A percentile compares a stretch with the other conserved stretches of the same genome.
Evolutionary conservation across 2,888 invertebrate species (phyloP).

Genomic region (Pristionchus exspectatus): DNA sequence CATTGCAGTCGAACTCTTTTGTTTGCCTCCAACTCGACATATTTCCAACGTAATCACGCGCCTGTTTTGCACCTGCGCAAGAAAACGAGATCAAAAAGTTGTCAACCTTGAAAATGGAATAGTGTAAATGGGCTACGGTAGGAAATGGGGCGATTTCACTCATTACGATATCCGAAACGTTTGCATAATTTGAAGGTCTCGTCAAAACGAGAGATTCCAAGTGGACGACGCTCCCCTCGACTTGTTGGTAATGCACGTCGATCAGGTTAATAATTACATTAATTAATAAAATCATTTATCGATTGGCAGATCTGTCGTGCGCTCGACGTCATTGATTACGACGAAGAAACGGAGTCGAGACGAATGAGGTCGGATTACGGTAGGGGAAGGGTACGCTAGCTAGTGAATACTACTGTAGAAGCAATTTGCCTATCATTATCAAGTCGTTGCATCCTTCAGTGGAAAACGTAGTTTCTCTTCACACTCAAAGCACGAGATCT

Average conservation of each 20-base stretch:
- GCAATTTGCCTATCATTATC: too few relatives aligned
- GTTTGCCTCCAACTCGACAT: background rate
- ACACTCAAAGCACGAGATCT: background rate
- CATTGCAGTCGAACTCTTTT: background rate
- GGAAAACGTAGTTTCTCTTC: background rate
- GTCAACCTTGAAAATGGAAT: background rate
- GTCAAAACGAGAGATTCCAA: constrained; percentile 62
- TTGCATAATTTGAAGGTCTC: constrained; percentile 39
- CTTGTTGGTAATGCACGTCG: constrained; percentile 70
- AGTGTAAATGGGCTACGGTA: background rate
- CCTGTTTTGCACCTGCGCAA: background rate
- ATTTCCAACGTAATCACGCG: background rate
- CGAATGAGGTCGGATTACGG: constrained; percentile 31
- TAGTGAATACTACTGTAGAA: too few relatives aligned
- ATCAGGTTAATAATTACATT: constrained; percentile 59
- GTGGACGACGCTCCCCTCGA: constrained; percentile 67
- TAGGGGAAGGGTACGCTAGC: background rate
- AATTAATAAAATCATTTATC: background rate
- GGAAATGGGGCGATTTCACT: background rate
- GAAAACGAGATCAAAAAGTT: constrained; percentile 32
- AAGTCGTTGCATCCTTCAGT: background rate
- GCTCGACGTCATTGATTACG: constrained; percentile 43
- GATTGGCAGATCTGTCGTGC: constrained; percentile 43
- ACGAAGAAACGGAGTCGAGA: background rate
- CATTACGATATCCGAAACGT: background rate